Conservation (phyloP, 64 coral and sea anemone genomes). For the Pachyseris speciosa region DNA sequence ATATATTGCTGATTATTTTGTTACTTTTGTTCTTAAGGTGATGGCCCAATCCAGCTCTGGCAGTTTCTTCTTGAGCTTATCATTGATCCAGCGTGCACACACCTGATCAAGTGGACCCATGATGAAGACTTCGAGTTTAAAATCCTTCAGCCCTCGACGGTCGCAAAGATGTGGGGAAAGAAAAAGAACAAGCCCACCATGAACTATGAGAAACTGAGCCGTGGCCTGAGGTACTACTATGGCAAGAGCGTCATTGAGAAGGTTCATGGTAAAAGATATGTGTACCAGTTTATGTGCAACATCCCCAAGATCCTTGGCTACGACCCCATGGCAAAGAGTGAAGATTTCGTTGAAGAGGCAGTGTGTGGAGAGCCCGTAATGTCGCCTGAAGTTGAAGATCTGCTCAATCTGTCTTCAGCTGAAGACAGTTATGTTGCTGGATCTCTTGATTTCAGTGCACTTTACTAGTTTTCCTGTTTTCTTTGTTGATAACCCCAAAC, state of each 20-base stretch:
- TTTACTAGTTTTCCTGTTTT: slow-evolving; percentile 33
- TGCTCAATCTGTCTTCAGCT: slow-evolving; percentile 36
- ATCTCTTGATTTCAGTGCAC: slow-evolving; percentile 43
- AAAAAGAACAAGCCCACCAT: slow-evolving; percentile 96
- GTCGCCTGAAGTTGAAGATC: slow-evolving; percentile 66
- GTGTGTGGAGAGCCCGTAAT: slow-evolving; percentile 87
- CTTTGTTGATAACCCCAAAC: slow-evolving; percentile 71
- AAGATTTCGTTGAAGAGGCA: slow-evolving; percentile 66
- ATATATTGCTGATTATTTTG: neutral
- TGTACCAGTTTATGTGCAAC: slow-evolving; percentile 95
- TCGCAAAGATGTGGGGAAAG: slow-evolving; percentile 96
- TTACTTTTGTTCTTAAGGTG: slow-evolving; percentile 35
- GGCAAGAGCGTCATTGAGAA: slow-evolving; percentile 96
- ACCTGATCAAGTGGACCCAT: slow-evolving; percentile 87
- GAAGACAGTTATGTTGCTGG: slow-evolving; percentile 28
- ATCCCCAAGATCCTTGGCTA: slow-evolving; percentile 95
- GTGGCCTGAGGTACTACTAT: slow-evolving; percentile 98
- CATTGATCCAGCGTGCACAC: neutral
- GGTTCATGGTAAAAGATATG: slow-evolving; percentile 96
- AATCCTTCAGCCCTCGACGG: slow-evolving; percentile 66
- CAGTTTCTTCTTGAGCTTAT: slow-evolving; percentile 90
- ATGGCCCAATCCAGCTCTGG: slow-evolving; percentile 97
- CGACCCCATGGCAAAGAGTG: slow-evolving; percentile 79
- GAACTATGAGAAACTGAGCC: slow-evolving; percentile 98
- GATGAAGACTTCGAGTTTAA: slow-evolving; percentile 98